A percentile compares a stretch with the other conserved stretches of the same genome.
phyloP scores from a whole-genome alignment of 2,113 vertebrate species.

The Tupaia tana region DNA sequence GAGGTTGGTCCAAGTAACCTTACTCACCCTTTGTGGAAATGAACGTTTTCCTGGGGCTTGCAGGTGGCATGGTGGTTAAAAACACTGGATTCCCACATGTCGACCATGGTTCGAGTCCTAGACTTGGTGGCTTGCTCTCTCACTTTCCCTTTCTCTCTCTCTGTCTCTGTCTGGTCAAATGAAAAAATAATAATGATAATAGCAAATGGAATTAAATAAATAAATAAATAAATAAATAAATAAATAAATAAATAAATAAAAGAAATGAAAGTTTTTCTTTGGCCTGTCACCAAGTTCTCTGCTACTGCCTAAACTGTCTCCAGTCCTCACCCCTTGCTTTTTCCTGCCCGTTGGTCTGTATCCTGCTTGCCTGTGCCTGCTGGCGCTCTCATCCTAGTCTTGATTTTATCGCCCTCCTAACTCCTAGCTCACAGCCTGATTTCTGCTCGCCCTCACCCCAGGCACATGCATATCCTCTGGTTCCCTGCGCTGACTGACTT shows the following conservation, averaged over 20 bases:
- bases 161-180: no score
- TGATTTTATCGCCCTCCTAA: background rate
- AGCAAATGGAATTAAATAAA: no score
- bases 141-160: no score
- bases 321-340: background rate
- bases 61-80: no score
- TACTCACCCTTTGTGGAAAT: background rate
- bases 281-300: background rate
- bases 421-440: background rate
- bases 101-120: no score
- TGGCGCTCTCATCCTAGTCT: background rate
- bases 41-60: no score
- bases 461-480: background rate
- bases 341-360: background rate
- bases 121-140: no score
- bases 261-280: background rate
- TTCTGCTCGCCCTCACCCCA: background rate
- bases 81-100: no score
- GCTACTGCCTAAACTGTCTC: background rate
- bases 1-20: slow-evolving; percentile 5
- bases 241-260: no score
- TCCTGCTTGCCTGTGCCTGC: background rate
- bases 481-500: background rate
- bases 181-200: no score
- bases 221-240: no score